Evolutionary conservation across 2,113 vertebrate species (phyloP).

Genomic region (Acanthisitta chloris): DNA sequence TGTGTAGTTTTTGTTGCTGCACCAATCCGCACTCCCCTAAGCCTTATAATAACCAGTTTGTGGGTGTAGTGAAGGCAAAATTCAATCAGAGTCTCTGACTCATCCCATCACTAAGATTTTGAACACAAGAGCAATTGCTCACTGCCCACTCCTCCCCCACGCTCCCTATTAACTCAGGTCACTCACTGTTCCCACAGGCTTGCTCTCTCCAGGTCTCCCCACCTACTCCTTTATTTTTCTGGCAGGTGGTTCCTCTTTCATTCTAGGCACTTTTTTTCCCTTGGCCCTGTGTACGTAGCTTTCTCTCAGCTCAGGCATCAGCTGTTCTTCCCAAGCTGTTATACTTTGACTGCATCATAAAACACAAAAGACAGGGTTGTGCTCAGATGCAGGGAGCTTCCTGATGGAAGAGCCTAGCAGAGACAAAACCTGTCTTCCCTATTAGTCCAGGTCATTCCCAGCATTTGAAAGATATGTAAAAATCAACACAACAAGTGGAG

Average conservation of each 20-base stretch:
- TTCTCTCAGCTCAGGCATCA: background rate
- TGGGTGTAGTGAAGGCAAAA: slow-evolving; percentile 60
- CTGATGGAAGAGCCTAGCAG: background rate
- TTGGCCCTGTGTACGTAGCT: background rate
- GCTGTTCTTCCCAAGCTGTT: slow-evolving; percentile 50
- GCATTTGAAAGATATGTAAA: background rate
- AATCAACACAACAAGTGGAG: background rate
- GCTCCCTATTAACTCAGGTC: slow-evolving; percentile 39
- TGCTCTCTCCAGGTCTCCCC: slow-evolving; percentile 49
- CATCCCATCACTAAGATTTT: slow-evolving; percentile 53
- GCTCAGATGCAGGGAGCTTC: background rate
- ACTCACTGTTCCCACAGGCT: slow-evolving; percentile 49
- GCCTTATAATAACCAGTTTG: slow-evolving; percentile 56
- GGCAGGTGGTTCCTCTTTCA: slow-evolving; percentile 37
- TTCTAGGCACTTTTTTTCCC: background rate
- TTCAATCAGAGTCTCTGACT: slow-evolving; percentile 64
- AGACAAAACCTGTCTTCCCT: background rate
- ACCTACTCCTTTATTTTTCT: slow-evolving; percentile 59
- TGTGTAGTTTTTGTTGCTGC: background rate
- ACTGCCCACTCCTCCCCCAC: slow-evolving; percentile 58
- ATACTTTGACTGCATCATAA: background rate
- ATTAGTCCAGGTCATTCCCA: background rate
- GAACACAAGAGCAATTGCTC: slow-evolving; percentile 58
- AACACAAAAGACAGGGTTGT: background rate
- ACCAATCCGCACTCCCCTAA: background rate